Evolutionary conservation across 2,888 invertebrate species (phyloP).

Genomic region (Acleris cristana): DNA sequence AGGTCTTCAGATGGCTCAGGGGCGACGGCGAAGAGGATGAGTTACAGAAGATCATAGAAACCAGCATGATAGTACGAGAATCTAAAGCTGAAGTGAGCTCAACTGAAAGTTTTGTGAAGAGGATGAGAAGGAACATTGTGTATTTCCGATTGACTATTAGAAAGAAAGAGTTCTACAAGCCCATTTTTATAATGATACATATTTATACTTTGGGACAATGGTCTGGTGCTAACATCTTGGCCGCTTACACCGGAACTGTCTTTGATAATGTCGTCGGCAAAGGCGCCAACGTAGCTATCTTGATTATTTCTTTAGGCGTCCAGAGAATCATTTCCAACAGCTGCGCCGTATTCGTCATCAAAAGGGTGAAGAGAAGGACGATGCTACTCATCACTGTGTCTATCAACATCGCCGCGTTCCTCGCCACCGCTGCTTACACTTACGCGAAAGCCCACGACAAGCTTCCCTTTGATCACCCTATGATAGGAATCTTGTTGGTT

Average conservation of each 20-base stretch:
- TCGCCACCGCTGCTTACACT: conserved; percentile 55
- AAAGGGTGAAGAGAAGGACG: conserved; percentile 55
- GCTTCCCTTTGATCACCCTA: conserved; percentile 55
- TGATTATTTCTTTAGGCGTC: conserved; percentile 55
- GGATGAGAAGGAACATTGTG: conserved; percentile 41
- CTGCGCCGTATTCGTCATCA: conserved; percentile 55
- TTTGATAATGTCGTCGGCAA: conserved; percentile 55
- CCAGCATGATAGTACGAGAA: conserved; percentile 54
- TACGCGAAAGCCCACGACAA: conserved; percentile 50
- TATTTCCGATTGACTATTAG: conserved; percentile 47
- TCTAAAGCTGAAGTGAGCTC: conserved; percentile 48
- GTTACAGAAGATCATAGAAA: conserved; percentile 60
- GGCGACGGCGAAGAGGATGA: conserved; percentile 70
- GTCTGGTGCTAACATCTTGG: conserved; percentile 59
- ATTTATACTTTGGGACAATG: conserved; percentile 59
- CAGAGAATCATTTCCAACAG: conserved; percentile 58
- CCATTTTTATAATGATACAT: conserved; percentile 63
- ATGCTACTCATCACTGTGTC: conserved; percentile 55
- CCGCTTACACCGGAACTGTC: conserved; percentile 57
- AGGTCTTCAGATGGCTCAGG: conserved; percentile 80
- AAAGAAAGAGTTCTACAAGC: conserved; percentile 63
- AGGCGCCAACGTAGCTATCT: conserved; percentile 49
- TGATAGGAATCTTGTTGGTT: conserved; percentile 56
- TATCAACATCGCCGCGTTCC: conserved; percentile 50
- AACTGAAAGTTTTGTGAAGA: conserved; percentile 41